These are phyloP conservation scores for Marisa cornuarietis DNA, from an alignment of 1,140 invertebrate genomes.

Conservation along the genomic window DNA sequence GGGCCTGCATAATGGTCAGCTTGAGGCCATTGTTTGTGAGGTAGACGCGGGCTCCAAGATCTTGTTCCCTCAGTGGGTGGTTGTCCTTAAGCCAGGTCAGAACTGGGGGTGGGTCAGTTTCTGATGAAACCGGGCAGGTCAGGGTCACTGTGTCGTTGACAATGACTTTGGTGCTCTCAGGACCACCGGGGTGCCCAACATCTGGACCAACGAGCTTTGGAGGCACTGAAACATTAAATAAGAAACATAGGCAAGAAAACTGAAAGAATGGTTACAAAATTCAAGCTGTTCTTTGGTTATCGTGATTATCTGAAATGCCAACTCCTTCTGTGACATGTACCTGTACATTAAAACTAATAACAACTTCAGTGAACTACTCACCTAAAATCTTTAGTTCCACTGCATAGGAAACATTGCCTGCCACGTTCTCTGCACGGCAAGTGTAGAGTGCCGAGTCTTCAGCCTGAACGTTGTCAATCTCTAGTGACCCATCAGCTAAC, in stretches of 20 bases:
- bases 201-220: constrained; percentile 42
- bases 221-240: constrained; percentile 43
- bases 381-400: constrained; percentile 63
- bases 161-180: constrained; percentile 43
- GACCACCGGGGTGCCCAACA: constrained; percentile 8
- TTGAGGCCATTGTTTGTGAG: constrained; percentile 47
- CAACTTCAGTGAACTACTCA: constrained; percentile 23
- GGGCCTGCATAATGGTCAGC: constrained; percentile 49
- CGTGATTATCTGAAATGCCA: not conserved
- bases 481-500: constrained; percentile 52
- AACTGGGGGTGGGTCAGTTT: constrained; percentile 65
- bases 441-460: constrained; percentile 66
- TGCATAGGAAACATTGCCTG: constrained; percentile 61
- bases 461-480: constrained; percentile 42
- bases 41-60: constrained; percentile 32
- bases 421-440: constrained; percentile 67
- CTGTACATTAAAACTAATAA: too few relatives aligned
- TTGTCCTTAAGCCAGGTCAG: constrained; percentile 67
- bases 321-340: too few relatives aligned
- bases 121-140: constrained; percentile 60
- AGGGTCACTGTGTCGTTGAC: constrained; percentile 49
- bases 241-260: not conserved
- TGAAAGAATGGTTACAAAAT: not conserved
- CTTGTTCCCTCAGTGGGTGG: constrained; percentile 26
- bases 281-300: not conserved